Percentiles rank a stretch among this genome's conserved stretches.
phyloP scores from a whole-genome alignment of 2,113 vertebrate genomes.

The Ptilonorhynchus violaceus region DNA sequence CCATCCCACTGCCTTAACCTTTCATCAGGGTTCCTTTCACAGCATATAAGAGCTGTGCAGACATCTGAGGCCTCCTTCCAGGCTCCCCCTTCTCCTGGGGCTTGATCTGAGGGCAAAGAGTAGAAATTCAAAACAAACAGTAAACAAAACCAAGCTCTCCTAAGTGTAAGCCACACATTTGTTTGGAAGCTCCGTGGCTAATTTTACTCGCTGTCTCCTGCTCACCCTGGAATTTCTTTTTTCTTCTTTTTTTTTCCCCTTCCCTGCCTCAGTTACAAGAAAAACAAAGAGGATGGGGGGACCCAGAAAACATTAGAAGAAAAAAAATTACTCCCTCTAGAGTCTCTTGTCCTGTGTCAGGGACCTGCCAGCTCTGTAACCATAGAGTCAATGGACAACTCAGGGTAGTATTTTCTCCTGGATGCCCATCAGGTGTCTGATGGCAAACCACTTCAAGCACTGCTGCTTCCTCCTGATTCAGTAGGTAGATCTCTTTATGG shows the following conservation, averaged over 20 bases:
- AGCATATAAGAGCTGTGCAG: neutral
- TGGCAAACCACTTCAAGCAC: neutral
- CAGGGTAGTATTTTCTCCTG: neutral
- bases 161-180: constrained; percentile 15
- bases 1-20: neutral
- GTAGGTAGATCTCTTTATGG: neutral
- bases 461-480: neutral
- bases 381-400: neutral
- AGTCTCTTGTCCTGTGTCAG: neutral
- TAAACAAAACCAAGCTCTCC: constrained; percentile 39
- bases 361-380: neutral
- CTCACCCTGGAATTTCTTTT: neutral
- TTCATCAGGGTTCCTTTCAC: neutral
- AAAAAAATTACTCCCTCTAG: neutral
- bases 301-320: neutral
- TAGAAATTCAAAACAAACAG: constrained; percentile 24
- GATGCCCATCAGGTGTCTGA: neutral
- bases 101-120: constrained; percentile 17
- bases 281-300: neutral
- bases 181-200: constrained; percentile 11
- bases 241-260: neutral
- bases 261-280: neutral
- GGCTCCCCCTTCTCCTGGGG: neutral
- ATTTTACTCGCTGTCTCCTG: neutral
- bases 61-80: neutral